Base-by-base conservation (phyloP, 2,797 vertebrate species). In the Moxostoma hubbsi region DNA sequence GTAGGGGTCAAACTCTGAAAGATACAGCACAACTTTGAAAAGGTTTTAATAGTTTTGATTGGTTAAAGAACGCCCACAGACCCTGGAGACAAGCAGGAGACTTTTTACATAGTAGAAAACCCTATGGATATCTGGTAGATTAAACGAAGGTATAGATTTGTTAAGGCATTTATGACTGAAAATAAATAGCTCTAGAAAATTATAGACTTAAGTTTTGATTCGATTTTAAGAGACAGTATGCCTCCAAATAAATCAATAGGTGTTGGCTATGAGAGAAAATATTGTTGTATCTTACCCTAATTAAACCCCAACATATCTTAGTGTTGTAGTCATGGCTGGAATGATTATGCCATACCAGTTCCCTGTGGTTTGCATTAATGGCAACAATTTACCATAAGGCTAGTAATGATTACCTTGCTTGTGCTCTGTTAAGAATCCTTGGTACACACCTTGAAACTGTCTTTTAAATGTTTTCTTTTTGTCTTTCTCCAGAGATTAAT, bases 401-500 rank as follows among this genome's bases (percentile, higher is more conserved):
- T 18, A 36, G 36, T 36, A 71, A 46, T 78, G n/a, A 12, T 9
- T 78, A 43, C 10, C 11, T 59, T 62, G 15, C 36, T 62, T 69
- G 6, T 53, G 43, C 55, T 66, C 12, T 46, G 45, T 18, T 66
- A 9, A 46, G 43, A 79, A 58, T 58, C 46, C 53, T 65, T 24
- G 9, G 9, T 73, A 15, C 71, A 73, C 67, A 68, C 71, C 55
- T 83, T 81, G 43, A 70, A 62, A 62, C 64, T 15, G 12, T 15
- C 18, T 64, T 85, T 69, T 81, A 15, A 69, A 13, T 78, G 64
- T 73, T 68, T 80, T 75, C 50, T 76, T n/a, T 85, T 83, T 65
- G 36, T 79, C 47, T 73, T 13, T 81, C 75, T 76, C 71, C 77
- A 85, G 85, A 70, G 84, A 79, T 83, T 86, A 76, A 79, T 85